These are phyloP conservation scores for Galbula dea DNA, from an alignment of 2,113 vertebrate genomes.

Conservation along the genomic window DNA sequence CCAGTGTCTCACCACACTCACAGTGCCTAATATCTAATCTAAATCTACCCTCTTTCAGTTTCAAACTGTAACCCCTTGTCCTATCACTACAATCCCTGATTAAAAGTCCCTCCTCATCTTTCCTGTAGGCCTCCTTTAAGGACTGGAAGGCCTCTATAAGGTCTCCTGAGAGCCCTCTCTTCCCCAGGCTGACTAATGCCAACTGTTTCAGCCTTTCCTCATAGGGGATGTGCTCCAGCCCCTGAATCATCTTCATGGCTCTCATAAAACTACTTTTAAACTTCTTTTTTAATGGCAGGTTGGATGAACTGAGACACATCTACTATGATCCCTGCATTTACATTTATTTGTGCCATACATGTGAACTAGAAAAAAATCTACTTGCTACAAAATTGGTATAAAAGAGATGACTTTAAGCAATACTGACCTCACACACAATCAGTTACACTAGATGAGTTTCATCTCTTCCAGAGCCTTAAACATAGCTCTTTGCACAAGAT, in stretches of 20 bases:
- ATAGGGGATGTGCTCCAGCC: background rate
- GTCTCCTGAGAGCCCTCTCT: background rate
- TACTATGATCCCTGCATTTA: background rate
- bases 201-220: background rate
- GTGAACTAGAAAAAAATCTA: background rate
- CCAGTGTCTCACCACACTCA: background rate
- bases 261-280: background rate
- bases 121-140: background rate
- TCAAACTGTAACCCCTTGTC: background rate
- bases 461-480: background rate
- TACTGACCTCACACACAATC: background rate
- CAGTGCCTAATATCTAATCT: background rate
- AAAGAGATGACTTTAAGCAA: background rate
- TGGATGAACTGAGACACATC: background rate
- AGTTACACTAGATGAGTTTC: background rate
- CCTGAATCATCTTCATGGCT: background rate
- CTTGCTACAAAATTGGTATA: background rate
- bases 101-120: background rate
- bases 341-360: background rate
- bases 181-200: background rate
- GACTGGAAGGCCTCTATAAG: background rate
- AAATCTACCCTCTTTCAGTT: background rate
- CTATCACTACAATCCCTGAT: background rate
- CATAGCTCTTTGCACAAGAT: background rate
- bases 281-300: background rate